Conservation (phyloP, 2,797 vertebrate species). For the Ammospiza maritima region DNA sequence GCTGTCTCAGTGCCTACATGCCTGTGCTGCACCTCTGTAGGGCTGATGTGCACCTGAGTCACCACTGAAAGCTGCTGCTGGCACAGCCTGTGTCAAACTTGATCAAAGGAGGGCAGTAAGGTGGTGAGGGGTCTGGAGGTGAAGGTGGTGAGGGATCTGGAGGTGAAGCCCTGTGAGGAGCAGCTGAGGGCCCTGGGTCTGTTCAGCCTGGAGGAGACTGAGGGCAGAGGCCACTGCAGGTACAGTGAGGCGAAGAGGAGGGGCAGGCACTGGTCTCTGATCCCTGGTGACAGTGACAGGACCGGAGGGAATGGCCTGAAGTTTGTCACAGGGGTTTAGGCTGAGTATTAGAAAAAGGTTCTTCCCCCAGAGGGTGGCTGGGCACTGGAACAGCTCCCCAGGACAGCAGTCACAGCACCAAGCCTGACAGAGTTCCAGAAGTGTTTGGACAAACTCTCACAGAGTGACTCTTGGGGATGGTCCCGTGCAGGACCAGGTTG, state of each 20-base stretch:
- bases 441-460: not conserved
- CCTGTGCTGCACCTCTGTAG: not conserved
- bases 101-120: not conserved
- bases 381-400: not conserved
- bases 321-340: not conserved
- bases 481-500: not conserved
- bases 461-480: not conserved
- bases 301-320: accelerated
- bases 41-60: constrained; percentile 32
- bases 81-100: not conserved
- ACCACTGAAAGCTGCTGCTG: not conserved
- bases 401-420: not conserved
- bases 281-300: not conserved
- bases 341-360: not conserved
- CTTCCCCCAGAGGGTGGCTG: not conserved
- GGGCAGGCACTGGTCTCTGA: not conserved
- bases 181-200: not conserved
- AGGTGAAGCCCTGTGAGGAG: not conserved
- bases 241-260: not conserved
- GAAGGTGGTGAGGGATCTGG: not conserved
- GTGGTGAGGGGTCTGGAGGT: not conserved
- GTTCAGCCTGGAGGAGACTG: not conserved
- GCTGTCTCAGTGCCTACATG: not conserved
- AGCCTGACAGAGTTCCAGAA: not conserved
- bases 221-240: not conserved